phyloP scores from a whole-genome alignment of 2,797 vertebrate genomes.

The Morelia viridis region DNA sequence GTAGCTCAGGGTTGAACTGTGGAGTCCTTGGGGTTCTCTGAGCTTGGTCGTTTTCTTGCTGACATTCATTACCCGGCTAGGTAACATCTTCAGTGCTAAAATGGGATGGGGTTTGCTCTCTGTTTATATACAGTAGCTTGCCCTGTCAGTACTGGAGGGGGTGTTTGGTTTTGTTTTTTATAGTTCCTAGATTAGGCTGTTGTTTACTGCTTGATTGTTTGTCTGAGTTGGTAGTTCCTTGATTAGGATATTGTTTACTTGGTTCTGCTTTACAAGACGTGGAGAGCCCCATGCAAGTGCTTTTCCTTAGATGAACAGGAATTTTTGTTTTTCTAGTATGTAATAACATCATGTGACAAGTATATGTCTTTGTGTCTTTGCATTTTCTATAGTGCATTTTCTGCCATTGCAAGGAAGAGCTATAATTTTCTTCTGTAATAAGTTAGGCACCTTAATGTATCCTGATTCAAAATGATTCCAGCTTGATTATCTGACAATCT shows the following conservation, averaged over 20 bases:
- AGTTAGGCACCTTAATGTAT: background rate
- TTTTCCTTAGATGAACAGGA: slow-evolving; percentile 34
- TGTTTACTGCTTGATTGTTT: too few relatives aligned
- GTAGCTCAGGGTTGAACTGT: too few relatives aligned
- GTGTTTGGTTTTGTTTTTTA: too few relatives aligned
- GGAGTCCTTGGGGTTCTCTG: too few relatives aligned
- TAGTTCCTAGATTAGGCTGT: too few relatives aligned
- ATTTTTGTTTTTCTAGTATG: background rate
- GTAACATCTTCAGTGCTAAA: too few relatives aligned
- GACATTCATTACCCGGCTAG: too few relatives aligned
- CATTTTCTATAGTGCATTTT: background rate
- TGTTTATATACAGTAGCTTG: too few relatives aligned
- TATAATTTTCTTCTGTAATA: background rate
- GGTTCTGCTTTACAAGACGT: background rate
- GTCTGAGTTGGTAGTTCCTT: too few relatives aligned
- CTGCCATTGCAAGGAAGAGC: background rate
- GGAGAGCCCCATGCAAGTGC: background rate
- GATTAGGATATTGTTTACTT: background rate
- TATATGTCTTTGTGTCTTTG: background rate
- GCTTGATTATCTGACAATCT: slow-evolving; percentile 49
- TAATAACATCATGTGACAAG: background rate
- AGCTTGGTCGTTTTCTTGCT: too few relatives aligned
- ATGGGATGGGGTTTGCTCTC: too few relatives aligned
- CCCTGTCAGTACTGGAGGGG: too few relatives aligned
- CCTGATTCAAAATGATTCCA: slow-evolving; percentile 15